Evolutionary conservation across 2,113 vertebrate genomes (phyloP), one percentile per base, ranked within the genome.

Genomic region (Castor canadensis): DNA sequence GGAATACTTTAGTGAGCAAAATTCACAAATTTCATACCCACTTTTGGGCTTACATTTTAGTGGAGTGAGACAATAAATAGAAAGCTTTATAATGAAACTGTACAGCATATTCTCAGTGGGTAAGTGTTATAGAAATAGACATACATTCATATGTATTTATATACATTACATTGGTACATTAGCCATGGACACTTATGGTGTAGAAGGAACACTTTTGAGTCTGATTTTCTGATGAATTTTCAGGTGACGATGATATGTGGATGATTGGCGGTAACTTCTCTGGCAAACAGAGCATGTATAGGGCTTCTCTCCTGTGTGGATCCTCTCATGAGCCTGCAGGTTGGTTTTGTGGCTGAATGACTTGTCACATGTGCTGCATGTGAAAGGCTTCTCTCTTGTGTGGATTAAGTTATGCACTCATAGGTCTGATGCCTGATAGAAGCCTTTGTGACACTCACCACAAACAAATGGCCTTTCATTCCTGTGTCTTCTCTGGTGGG

Each of bases 191-290:
- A 54, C 20, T 28, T 79, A 62, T 49, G 15, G 26, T 4, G 22
- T 20, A 62, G 69, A n/a, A 20, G 52, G 35, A 35, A 9, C 2
- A 35, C 3, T 11, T 64, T 17, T 22, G 10, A 19, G 20, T 45
- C 20, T 3, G 4, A 2, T 4, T 19, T 40, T 87, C 22, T 86
- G 52, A 69, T 93, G 94, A 35, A 1, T 62, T 90, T 52, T 58
- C 11, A 93, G n/a, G 17, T 95, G 93, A 60, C 49, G 91, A 80
- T 93, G 83, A 67, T 62, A 97, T 4, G 97, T 95, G 26, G 96
- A 96, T 16, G 96, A 95, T 67, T 96, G 91, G 71, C 64, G 66
- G 82, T 76, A 94, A 19, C 58, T 1, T 9, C 4, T 35, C 8
- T 30, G 19, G 69, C 87, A 92, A 11, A 83, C 3, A 5, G 40